These are phyloP conservation scores for Rafetus swinhoei DNA, from an alignment of 2,113 vertebrate species.

Conservation along the genomic window DNA sequence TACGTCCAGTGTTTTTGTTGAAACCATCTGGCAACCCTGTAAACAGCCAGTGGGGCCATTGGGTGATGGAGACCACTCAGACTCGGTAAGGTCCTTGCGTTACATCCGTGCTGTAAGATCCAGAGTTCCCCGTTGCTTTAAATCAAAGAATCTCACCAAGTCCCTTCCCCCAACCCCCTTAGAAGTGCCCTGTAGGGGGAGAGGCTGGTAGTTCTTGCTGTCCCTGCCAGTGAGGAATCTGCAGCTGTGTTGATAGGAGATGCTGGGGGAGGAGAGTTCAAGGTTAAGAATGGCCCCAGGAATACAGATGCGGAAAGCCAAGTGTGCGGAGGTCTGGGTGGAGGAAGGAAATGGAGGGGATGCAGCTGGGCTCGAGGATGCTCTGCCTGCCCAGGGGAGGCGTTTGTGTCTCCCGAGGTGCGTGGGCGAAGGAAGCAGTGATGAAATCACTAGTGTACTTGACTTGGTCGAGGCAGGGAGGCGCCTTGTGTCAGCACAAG, in stretches of 20 bases:
- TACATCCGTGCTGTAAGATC: not conserved
- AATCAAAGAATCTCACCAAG: not conserved
- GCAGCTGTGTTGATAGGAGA: not conserved
- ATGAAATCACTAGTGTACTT: slow-evolving; percentile 52
- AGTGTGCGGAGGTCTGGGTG: not conserved
- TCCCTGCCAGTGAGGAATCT: not conserved
- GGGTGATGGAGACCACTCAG: too few species aligned
- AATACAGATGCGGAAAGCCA: rapidly evolving
- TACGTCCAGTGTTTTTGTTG: too few species aligned
- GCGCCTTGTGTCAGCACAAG: not conserved
- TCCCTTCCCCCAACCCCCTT: not conserved
- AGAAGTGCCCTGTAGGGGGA: rapidly evolving
- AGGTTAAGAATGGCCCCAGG: rapidly evolving
- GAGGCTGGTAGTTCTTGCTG: rapidly evolving
- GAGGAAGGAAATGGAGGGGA: slow-evolving; percentile 53
- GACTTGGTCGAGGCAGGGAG: not conserved
- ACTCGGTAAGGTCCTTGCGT: too few species aligned
- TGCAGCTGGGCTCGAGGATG: slow-evolving; percentile 47
- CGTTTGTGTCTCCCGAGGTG: not conserved
- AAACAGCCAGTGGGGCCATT: too few species aligned
- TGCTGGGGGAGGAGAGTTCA: not conserved
- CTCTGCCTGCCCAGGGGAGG: not conserved
- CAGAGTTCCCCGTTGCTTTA: not conserved
- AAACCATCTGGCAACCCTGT: too few species aligned
- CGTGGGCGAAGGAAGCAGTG: slow-evolving; percentile 31